phyloP scores from a whole-genome alignment of 2,797 vertebrate genomes.

The Fundulus diaphanus region DNA sequence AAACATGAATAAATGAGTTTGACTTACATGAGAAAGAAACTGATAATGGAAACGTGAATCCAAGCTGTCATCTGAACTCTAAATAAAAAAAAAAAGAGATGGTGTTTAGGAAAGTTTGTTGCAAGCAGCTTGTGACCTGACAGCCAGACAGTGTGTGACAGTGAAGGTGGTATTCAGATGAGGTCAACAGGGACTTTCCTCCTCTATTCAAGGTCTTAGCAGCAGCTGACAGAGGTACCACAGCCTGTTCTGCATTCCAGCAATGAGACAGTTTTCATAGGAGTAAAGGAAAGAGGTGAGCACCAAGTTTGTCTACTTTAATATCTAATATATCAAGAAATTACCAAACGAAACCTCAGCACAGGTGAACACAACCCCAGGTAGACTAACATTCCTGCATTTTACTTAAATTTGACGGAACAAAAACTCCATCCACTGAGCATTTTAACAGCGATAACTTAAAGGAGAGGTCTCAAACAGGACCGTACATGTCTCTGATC shows the following conservation, averaged over 20 bases:
- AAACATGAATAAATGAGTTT: neutral
- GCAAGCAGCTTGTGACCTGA: neutral
- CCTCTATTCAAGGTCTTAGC: neutral
- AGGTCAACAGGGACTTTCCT: constrained; percentile 12
- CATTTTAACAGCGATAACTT: too few species aligned
- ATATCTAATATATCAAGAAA: too few species aligned
- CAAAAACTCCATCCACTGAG: too few species aligned
- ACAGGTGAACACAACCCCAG: too few species aligned
- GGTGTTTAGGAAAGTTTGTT: neutral
- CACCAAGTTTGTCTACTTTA: too few species aligned
- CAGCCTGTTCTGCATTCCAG: neutral
- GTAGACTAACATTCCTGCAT: too few species aligned
- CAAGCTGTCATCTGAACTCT: neutral
- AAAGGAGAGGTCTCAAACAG: too few species aligned
- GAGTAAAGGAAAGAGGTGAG: too few species aligned
- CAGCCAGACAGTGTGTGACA: constrained; percentile 18
- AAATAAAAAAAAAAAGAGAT: neutral
- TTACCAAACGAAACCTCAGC: too few species aligned
- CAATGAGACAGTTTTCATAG: neutral
- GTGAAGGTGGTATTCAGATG: constrained; percentile 55
- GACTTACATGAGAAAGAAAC: neutral
- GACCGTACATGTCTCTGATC: too few species aligned
- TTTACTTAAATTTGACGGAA: too few species aligned
- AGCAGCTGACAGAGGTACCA: neutral
- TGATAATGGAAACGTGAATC: neutral